Conservation (phyloP, 2,888 invertebrate species). For the Acrobasis consociella region DNA sequence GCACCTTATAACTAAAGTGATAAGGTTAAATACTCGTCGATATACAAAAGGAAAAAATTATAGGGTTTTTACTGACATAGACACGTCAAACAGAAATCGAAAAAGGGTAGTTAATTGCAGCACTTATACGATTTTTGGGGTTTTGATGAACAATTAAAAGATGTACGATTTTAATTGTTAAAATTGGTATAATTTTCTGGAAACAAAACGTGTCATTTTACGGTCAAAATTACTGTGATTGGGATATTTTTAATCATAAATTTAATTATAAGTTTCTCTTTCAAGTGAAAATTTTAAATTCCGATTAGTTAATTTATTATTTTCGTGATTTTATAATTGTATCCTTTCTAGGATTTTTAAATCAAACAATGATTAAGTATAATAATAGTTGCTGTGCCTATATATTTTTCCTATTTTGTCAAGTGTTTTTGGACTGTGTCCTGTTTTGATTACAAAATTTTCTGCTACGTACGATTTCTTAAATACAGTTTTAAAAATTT, state of each 20-base stretch:
- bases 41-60: background rate
- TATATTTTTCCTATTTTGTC: too few species aligned
- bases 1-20: background rate
- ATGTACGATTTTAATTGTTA: constrained; percentile 9
- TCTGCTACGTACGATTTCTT: too few species aligned
- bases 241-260: background rate
- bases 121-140: constrained; percentile 28
- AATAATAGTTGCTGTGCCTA: too few species aligned
- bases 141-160: constrained; percentile 20
- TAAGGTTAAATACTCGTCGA: constrained; percentile 5
- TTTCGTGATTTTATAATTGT: too few species aligned
- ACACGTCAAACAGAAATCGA: constrained; percentile 37
- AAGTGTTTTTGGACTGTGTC: too few species aligned
- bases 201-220: constrained; percentile 9
- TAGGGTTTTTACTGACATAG: constrained; percentile 37
- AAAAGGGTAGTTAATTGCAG: constrained; percentile 36
- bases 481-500: too few species aligned
- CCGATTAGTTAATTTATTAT: too few species aligned
- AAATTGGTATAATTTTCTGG: constrained; percentile 9
- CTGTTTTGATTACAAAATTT: too few species aligned
- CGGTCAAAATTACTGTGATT: background rate
- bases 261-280: background rate
- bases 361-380: too few species aligned
- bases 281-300: too few species aligned
- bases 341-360: too few species aligned